phyloP scores from a whole-genome alignment of 2,113 vertebrate genomes.

The Rhinichthys klamathensis region DNA sequence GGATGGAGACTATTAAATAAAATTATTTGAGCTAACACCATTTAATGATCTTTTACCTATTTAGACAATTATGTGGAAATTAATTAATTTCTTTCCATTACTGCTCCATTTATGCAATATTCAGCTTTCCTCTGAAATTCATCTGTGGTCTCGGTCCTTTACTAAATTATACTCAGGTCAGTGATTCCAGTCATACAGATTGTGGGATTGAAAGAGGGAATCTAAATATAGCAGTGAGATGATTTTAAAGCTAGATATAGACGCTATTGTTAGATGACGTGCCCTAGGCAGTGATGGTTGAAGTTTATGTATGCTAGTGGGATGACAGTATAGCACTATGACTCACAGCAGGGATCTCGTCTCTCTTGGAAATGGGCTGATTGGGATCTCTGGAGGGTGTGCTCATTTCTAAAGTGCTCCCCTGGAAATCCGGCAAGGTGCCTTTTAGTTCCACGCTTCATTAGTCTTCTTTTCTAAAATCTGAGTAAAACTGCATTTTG shows the following conservation, averaged over 20 bases:
- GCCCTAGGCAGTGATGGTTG: conserved; percentile 36
- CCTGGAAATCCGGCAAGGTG: conserved; percentile 42
- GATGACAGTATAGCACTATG: conserved; percentile 37
- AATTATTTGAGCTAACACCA: neutral
- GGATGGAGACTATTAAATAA: neutral
- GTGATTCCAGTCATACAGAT: conserved; percentile 17
- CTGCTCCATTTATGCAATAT: conserved; percentile 7
- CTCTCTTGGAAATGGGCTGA: conserved; percentile 31
- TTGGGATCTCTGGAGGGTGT: conserved; percentile 42
- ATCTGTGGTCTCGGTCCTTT: neutral
- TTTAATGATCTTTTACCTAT: conserved; percentile 26
- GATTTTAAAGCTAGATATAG: conserved; percentile 37
- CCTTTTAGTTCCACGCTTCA: conserved; percentile 44
- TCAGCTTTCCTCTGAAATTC: conserved; percentile 9
- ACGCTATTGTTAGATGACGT: conserved; percentile 38
- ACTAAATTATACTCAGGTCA: conserved; percentile 39
- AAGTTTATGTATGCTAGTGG: neutral
- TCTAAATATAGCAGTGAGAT: conserved; percentile 21
- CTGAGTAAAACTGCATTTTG: neutral
- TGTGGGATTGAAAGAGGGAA: conserved; percentile 5
- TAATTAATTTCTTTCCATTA: conserved; percentile 20
- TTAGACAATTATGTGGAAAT: conserved; percentile 28
- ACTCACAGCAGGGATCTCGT: neutral
- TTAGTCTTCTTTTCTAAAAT: neutral
- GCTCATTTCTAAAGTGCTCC: conserved; percentile 50